These are phyloP conservation scores for Calliopum simillimum DNA, from an alignment of 2,888 invertebrate species.

Conservation along the genomic window DNA sequence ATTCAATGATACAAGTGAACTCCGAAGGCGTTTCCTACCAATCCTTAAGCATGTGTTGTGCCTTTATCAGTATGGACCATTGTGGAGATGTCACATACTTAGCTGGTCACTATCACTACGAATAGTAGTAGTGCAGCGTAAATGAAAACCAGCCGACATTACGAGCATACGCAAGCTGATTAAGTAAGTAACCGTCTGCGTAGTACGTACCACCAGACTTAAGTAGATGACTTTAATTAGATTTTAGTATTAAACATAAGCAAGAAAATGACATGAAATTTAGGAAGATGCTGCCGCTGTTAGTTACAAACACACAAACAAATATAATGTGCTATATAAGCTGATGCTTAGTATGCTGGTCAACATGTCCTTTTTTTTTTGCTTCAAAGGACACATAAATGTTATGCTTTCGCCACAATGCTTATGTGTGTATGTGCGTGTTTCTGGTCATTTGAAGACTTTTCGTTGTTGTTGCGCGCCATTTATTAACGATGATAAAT, in stretches of 20 bases:
- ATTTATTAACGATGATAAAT: conserved; percentile 21
- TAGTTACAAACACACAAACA: background rate
- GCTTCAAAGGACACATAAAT: conserved; percentile 12
- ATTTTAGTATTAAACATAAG: conserved; percentile 54
- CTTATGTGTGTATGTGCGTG: background rate
- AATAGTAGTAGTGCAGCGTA: background rate
- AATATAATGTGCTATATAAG: background rate
- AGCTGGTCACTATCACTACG: no score
- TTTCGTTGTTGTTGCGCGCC: background rate
- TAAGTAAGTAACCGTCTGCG: background rate
- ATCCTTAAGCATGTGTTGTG: no score
- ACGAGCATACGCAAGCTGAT: background rate
- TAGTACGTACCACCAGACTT: conserved; percentile 2
- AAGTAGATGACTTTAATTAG: conserved; percentile 54
- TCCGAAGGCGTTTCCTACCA: no score
- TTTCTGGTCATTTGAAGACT: background rate
- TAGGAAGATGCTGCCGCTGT: background rate
- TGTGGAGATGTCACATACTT: no score
- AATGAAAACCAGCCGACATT: background rate
- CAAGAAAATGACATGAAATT: conserved; percentile 3
- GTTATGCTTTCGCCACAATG: background rate
- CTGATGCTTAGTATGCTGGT: background rate
- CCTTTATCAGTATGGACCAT: no score
- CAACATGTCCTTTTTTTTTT: background rate
- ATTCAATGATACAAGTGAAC: no score